Percentiles rank a stretch among this genome's conserved stretches.
phyloP scores from a whole-genome alignment of 2,113 vertebrate species.

The Numenius arquata region DNA sequence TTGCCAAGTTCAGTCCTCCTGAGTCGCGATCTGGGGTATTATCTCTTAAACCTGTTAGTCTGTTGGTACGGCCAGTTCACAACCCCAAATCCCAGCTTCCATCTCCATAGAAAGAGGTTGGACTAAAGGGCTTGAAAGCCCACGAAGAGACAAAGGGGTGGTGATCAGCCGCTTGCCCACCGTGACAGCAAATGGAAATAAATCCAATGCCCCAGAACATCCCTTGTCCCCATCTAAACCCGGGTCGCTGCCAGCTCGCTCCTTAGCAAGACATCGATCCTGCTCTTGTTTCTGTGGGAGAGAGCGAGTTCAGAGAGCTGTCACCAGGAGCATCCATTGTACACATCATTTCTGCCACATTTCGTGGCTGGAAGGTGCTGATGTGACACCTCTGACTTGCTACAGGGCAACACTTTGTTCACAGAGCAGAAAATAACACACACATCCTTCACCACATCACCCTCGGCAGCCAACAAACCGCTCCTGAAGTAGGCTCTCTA shows the following conservation, averaged over 20 bases:
- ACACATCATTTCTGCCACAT: too few species aligned
- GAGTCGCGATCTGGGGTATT: neutral
- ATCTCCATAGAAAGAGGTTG: neutral
- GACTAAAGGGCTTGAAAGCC: neutral
- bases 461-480: neutral
- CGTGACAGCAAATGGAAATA: neutral
- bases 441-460: too few species aligned
- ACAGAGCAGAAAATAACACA: neutral
- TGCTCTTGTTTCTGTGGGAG: neutral
- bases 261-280: neutral
- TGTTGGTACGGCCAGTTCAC: neutral
- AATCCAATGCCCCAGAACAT: neutral
- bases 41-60: neutral
- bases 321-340: neutral
- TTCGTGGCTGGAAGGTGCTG: too few species aligned
- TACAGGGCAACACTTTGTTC: neutral
- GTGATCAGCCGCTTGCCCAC: neutral
- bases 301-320: neutral
- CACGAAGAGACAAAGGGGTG: neutral
- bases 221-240: too few species aligned
- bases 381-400: neutral
- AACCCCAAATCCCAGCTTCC: neutral
- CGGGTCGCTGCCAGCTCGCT: too few species aligned
- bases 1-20: neutral
- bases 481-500: neutral